Percentiles rank a stretch among this genome's conserved stretches.
These are phyloP conservation scores for Drosophila anceps DNA, from an alignment of 2,888 invertebrate genomes.

Conservation along the genomic window DNA sequence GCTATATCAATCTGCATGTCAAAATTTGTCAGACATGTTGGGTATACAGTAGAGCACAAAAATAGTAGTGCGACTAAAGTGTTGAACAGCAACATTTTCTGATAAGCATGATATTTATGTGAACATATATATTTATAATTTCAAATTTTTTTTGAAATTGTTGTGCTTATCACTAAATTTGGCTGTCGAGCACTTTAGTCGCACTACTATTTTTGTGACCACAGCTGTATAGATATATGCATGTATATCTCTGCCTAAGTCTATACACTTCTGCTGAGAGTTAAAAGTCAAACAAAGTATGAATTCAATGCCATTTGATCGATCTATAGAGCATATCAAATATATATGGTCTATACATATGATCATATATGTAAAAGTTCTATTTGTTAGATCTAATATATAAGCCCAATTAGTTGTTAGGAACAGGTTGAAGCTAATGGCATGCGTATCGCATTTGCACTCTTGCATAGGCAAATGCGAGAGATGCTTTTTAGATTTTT, in stretches of 20 bases:
- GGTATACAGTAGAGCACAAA: too few relatives aligned
- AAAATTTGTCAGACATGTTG: not conserved
- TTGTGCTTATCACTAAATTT: too few relatives aligned
- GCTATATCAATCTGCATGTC: not conserved
- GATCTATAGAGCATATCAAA: not conserved
- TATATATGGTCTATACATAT: not conserved
- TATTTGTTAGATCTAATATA: not conserved
- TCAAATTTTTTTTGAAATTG: too few relatives aligned
- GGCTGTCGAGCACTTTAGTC: too few relatives aligned
- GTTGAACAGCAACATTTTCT: too few relatives aligned
- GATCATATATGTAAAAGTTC: not conserved
- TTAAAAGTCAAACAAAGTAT: rapidly evolving
- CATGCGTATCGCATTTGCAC: not conserved
- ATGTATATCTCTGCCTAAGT: not conserved
- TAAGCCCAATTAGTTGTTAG: not conserved
- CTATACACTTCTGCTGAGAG: not conserved
- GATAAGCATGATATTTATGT: too few relatives aligned
- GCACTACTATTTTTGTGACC: too few relatives aligned
- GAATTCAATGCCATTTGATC: not conserved
- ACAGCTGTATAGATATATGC: not conserved
- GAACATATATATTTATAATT: too few relatives aligned
- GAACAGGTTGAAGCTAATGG: not conserved
- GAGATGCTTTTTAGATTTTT: constrained; percentile 54
- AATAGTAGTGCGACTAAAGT: too few relatives aligned
- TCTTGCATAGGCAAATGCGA: not conserved